Conservation (phyloP, 2,888 invertebrate species). For the Lapara coniferarum region DNA sequence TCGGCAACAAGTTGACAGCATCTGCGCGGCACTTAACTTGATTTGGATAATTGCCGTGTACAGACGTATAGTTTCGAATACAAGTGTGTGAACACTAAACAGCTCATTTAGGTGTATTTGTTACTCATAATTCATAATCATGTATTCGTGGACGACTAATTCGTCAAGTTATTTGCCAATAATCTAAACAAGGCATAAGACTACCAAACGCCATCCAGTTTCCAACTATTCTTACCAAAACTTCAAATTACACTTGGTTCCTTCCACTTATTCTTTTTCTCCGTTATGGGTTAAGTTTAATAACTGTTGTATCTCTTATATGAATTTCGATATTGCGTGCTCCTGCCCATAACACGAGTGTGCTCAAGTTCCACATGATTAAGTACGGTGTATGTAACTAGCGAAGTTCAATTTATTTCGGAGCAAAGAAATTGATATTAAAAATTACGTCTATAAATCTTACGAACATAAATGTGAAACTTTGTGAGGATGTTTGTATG, state of each 20-base stretch:
- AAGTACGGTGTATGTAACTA: slow-evolving; percentile 40
- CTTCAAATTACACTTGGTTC: not conserved
- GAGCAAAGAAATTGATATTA: not conserved
- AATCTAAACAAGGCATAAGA: no score
- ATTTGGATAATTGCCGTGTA: no score
- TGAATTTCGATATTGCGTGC: slow-evolving; percentile 45
- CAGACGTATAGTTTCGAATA: no score
- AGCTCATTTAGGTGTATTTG: no score
- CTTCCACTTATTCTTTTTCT: not conserved
- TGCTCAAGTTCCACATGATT: slow-evolving; percentile 48
- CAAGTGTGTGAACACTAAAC: no score
- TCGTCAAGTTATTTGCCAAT: no score
- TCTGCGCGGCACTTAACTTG: no score
- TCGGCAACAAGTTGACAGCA: no score
- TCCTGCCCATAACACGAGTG: slow-evolving; percentile 40
- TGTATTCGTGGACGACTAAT: no score
- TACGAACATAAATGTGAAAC: not conserved
- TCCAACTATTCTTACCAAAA: not conserved
- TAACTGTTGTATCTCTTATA: slow-evolving; percentile 31
- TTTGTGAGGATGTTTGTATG: not conserved
- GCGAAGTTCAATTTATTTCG: slow-evolving; percentile 2
- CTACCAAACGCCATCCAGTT: not conserved
- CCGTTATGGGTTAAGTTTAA: slow-evolving; percentile 23
- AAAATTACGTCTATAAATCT: not conserved
- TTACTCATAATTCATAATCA: no score